A percentile compares a stretch with the other conserved stretches of the same genome.
phyloP scores from a whole-genome alignment of 2,113 vertebrate species.

The Hemiprocne comata region DNA sequence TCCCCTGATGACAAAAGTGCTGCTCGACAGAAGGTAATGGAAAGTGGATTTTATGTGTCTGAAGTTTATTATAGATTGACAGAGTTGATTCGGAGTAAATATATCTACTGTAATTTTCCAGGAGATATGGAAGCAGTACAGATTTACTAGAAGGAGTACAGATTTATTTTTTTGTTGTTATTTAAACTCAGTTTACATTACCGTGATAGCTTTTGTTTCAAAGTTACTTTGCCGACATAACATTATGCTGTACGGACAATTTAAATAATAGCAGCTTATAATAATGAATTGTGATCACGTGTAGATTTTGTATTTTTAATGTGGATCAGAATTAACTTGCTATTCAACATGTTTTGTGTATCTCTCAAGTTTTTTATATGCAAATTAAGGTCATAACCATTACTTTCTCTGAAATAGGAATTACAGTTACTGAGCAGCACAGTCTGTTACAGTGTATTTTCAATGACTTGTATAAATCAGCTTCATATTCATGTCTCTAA shows the following conservation, averaged over 20 bases:
- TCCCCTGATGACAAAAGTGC: slow-evolving; percentile 85
- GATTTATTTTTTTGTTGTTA: not conserved
- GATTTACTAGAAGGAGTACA: not conserved
- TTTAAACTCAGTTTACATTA: not conserved
- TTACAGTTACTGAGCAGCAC: not conserved
- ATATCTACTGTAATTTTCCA: not conserved
- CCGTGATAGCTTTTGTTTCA: not conserved
- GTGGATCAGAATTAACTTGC: slow-evolving; percentile 13
- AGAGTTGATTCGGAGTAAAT: not conserved
- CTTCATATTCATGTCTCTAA: not conserved
- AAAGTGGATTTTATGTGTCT: not conserved
- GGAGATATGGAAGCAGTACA: not conserved
- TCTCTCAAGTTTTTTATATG: slow-evolving; percentile 6
- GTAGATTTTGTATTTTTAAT: not conserved
- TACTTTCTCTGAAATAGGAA: not conserved
- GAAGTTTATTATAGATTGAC: not conserved
- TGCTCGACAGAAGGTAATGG: slow-evolving; percentile 84
- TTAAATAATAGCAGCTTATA: not conserved
- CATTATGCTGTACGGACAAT: not conserved
- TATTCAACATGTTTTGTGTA: not conserved
- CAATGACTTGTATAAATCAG: not conserved
- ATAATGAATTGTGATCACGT: not conserved
- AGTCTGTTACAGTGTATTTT: not conserved
- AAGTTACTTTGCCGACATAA: not conserved
- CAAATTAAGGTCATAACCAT: not conserved